Evolutionary conservation across 2,888 invertebrate species (phyloP), one percentile per base, ranked within the genome.

Genomic region (Epistrophe eligans): DNA sequence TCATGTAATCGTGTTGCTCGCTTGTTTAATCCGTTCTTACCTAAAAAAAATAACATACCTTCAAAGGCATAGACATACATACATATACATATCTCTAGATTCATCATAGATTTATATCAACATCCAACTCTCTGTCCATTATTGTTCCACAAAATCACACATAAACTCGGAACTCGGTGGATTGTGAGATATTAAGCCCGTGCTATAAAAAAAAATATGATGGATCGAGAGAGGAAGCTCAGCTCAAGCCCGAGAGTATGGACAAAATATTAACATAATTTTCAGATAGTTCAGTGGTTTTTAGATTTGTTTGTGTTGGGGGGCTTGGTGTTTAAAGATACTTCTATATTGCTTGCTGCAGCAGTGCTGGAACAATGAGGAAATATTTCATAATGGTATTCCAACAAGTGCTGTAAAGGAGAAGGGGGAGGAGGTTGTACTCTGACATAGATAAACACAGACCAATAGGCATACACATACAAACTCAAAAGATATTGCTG

Each of bases 331-430:
- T 70, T 50, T 17, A 32, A n/a, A 57, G 28, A 32, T 74, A 60
- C 66, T 72, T 72, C 24, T 64, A 58, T 64, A 58, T 38, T 48
- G 74, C 17, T 17, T 19, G 4, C 8, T 28, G n/a, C 71, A 60
- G 13, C 38, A 17, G 24, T 71, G 43, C 8, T 40, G 55, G 70
- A 73, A 79, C 79, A 82, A 82, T 79, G 82, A 79, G 87, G 79
- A 83, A 83, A 87, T 48, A 87, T 83, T 87, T 87, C 83, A 72
- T 83, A 87, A 87, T 79, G 79, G 66, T 81, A 85, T 76, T 80
- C 74, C 70, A 77, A 66, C 70, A 74, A 45, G 43, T 43, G 64
- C 28, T 10, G 5, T 0, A 13, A 38, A 10, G 48, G 52, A 50
- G 32, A 6, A 7, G 32, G 35, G 35, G 35, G 35, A 7, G 13